Evolutionary conservation across 2,113 vertebrate species (phyloP).

Genomic region (Pandion haliaetus): DNA sequence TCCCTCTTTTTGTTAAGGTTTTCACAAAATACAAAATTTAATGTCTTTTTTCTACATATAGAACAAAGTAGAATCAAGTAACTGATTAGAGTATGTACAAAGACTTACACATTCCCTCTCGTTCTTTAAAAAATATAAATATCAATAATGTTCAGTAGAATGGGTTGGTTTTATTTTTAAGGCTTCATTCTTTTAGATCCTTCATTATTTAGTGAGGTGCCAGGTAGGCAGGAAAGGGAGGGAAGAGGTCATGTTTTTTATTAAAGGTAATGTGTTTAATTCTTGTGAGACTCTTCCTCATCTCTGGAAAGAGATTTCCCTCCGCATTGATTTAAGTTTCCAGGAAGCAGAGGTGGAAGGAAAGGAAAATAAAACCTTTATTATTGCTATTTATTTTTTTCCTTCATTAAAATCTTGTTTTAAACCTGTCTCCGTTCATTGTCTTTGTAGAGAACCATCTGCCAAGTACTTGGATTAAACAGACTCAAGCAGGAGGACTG

Average conservation of each 20-base stretch:
- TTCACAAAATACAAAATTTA: constrained; percentile 73
- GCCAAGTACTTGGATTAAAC: constrained; percentile 17
- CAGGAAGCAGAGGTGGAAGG: constrained; percentile 27
- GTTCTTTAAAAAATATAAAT: constrained; percentile 86
- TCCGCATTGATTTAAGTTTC: background rate
- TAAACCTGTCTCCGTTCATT: background rate
- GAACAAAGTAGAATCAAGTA: constrained; percentile 68
- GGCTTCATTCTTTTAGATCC: constrained; percentile 68
- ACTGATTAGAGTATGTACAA: constrained; percentile 79
- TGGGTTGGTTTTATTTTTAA: constrained; percentile 59
- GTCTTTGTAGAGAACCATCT: background rate
- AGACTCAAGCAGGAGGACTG: background rate
- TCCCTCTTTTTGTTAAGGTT: constrained; percentile 70
- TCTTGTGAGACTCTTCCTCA: background rate
- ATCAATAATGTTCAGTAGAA: constrained; percentile 73
- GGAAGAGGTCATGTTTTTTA: background rate
- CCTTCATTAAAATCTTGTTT: constrained; percentile 30
- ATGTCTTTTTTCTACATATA: constrained; percentile 60
- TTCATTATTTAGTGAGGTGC: constrained; percentile 51
- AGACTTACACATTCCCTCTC: constrained; percentile 70
- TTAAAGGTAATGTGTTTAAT: background rate
- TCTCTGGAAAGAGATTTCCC: background rate
- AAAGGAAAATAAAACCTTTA: constrained; percentile 33
- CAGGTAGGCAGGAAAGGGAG: background rate
- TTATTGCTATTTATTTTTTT: background rate